Percentiles rank a stretch among this genome's conserved stretches.
Conservation (phyloP, 2,888 invertebrate species). For the Argyresthia albistria region DNA sequence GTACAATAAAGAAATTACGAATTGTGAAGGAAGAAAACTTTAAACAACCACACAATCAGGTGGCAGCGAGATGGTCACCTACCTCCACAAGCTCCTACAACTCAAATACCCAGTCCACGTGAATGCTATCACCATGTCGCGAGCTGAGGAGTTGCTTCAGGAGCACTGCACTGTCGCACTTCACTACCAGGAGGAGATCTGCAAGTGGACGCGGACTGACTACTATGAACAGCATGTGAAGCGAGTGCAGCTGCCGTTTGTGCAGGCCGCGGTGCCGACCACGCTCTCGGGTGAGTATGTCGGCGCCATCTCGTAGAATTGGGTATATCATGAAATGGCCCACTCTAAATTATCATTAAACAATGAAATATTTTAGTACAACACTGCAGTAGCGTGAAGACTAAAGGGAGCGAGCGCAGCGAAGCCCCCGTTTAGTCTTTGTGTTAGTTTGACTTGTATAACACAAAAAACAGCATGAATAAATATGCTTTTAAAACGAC, state of each 20-base stretch:
- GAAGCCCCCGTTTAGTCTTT: no score
- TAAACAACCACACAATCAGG: conserved; percentile 30
- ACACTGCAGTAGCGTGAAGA: no score
- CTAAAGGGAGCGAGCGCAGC: no score
- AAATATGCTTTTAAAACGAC: no score
- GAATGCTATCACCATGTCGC: conserved; percentile 87
- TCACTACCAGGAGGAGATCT: conserved; percentile 85
- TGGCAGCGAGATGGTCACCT: conserved; percentile 88
- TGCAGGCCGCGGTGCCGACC: conserved; percentile 73
- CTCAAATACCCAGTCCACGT: conserved; percentile 94
- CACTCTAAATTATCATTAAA: no score
- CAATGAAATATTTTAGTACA: no score
- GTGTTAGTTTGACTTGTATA: no score
- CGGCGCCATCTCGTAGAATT: no score
- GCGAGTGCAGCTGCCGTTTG: conserved; percentile 89
- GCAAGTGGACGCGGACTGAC: conserved; percentile 85
- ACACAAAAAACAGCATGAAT: no score
- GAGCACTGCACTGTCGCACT: conserved; percentile 84
- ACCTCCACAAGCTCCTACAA: conserved; percentile 89
- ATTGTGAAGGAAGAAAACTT: background rate
- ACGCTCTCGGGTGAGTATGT: conserved; percentile 73
- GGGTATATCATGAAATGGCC: no score
- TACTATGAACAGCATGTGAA: conserved; percentile 88
- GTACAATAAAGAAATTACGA: no score
- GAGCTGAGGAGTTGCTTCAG: conserved; percentile 90